Percentiles rank a stretch among this genome's conserved stretches.
These are phyloP conservation scores for Galagoides demidoff DNA, from an alignment of 2,797 vertebrate species.

Conservation along the genomic window DNA sequence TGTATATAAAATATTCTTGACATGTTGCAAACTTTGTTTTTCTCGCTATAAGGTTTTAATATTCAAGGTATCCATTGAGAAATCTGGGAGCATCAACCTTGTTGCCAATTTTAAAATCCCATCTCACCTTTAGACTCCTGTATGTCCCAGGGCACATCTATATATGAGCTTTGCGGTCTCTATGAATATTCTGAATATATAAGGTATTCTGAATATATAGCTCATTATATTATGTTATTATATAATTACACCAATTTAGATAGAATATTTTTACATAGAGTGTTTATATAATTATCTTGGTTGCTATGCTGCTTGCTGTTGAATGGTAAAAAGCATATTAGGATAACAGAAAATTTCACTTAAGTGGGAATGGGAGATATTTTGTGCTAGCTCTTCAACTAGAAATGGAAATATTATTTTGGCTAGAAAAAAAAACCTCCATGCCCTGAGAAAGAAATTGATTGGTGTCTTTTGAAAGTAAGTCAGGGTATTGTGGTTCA, in stretches of 20 bases:
- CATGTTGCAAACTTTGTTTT: neutral
- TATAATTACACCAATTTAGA: slow-evolving; percentile 75
- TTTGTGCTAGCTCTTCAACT: slow-evolving; percentile 47
- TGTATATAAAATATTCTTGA: neutral
- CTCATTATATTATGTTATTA: slow-evolving; percentile 73
- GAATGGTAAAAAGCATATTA: slow-evolving; percentile 58
- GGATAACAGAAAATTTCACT: slow-evolving; percentile 62
- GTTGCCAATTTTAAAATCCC: slow-evolving; percentile 41
- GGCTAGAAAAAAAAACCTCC: neutral
- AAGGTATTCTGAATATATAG: slow-evolving; percentile 61
- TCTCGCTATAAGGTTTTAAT: neutral
- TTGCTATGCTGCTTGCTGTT: slow-evolving; percentile 71
- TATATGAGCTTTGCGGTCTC: slow-evolving; percentile 31
- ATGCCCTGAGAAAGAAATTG: neutral
- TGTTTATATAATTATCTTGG: slow-evolving; percentile 78
- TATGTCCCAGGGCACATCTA: neutral
- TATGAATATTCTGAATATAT: slow-evolving; percentile 56
- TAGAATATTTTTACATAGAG: slow-evolving; percentile 71
- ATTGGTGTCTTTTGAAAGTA: neutral
- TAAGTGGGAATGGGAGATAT: slow-evolving; percentile 42
- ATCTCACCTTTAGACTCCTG: neutral
- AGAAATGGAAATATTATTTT: slow-evolving; percentile 45
- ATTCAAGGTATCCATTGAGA: slow-evolving; percentile 22
- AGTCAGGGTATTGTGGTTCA: neutral
- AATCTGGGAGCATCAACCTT: slow-evolving; percentile 35